A percentile compares a stretch with the other conserved stretches of the same genome.
These are phyloP conservation scores for Ips nitidus DNA, from an alignment of 1,140 invertebrate genomes.

Conservation along the genomic window DNA sequence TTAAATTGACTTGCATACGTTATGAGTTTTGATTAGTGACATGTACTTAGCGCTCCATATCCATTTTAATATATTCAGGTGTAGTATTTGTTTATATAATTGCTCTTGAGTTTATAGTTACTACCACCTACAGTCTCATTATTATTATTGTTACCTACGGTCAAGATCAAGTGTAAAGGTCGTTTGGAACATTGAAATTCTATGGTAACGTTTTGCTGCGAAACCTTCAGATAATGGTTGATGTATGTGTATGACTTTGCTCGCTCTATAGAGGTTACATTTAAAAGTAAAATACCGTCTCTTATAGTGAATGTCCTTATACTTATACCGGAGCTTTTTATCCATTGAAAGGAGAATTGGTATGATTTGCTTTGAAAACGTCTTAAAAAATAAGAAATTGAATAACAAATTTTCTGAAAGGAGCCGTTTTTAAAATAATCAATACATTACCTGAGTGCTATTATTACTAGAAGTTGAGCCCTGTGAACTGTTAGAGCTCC, in stretches of 20 bases:
- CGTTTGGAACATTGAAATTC: not conserved
- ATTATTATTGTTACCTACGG: conserved; percentile 2
- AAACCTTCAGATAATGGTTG: not conserved
- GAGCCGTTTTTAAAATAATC: not conserved
- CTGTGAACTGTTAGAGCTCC: conserved; percentile 72
- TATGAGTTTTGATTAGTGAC: no score
- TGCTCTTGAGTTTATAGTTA: conserved; percentile 7
- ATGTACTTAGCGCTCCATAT: no score
- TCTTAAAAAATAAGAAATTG: not conserved
- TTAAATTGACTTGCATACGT: no score
- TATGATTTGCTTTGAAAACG: no score
- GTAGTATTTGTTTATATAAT: not conserved
- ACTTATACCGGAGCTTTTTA: no score
- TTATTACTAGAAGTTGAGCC: conserved; percentile 72
- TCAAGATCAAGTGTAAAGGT: conserved; percentile 21
- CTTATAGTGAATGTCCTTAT: no score
- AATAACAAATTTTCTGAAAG: no score
- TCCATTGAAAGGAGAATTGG: no score
- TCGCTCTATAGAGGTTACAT: no score
- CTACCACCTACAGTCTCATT: conserved; percentile 4
- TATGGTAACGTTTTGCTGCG: not conserved
- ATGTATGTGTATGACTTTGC: no score
- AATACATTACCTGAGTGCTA: conserved; percentile 68
- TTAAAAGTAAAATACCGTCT: no score
- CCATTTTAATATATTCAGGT: no score